Conservation (phyloP, 1,140 invertebrate genomes). For the Drosophila parabipectinata region DNA sequence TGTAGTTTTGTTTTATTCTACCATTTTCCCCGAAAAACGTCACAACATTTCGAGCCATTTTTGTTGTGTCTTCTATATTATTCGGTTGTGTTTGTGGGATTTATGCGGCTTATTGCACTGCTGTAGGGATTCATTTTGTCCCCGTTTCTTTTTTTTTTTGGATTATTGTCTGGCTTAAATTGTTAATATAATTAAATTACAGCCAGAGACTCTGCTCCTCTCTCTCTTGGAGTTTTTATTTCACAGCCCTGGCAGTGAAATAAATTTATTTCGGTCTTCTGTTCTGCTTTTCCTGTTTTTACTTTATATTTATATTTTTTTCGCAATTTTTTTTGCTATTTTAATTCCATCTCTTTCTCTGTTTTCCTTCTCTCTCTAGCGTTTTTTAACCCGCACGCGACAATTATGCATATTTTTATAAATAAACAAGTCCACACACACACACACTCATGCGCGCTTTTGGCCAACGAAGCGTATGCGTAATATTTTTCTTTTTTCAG, state of each 20-base stretch:
- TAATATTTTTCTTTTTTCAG: slow-evolving; percentile 62
- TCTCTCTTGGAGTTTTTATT: not conserved
- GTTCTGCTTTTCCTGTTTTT: slow-evolving; percentile 1
- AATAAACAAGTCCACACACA: slow-evolving; percentile 53
- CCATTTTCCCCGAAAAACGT: slow-evolving; percentile 20
- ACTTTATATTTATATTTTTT: slow-evolving; percentile 4
- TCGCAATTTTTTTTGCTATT: slow-evolving; percentile 26
- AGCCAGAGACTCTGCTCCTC: not conserved
- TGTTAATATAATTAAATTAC: slow-evolving; percentile 38
- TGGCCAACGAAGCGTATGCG: slow-evolving; percentile 69
- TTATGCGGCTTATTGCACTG: slow-evolving; percentile 24
- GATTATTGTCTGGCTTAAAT: slow-evolving; percentile 1
- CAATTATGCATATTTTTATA: slow-evolving; percentile 77
- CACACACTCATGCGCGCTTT: slow-evolving; percentile 32
- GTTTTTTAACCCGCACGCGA: slow-evolving; percentile 64
- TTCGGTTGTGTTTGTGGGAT: slow-evolving; percentile 21
- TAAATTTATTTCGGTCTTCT: slow-evolving; percentile 1
- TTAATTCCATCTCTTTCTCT: slow-evolving; percentile 12
- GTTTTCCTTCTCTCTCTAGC: slow-evolving; percentile 13
- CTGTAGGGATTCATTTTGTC: slow-evolving; percentile 16
- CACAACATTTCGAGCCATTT: slow-evolving; percentile 6
- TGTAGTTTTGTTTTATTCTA: slow-evolving; percentile 9
- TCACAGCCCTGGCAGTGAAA: slow-evolving; percentile 10
- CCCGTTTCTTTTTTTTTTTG: not conserved
- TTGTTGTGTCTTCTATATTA: slow-evolving; percentile 19